Conservation (phyloP, 1,140 invertebrate genomes). For the Chironomus tepperi region DNA sequence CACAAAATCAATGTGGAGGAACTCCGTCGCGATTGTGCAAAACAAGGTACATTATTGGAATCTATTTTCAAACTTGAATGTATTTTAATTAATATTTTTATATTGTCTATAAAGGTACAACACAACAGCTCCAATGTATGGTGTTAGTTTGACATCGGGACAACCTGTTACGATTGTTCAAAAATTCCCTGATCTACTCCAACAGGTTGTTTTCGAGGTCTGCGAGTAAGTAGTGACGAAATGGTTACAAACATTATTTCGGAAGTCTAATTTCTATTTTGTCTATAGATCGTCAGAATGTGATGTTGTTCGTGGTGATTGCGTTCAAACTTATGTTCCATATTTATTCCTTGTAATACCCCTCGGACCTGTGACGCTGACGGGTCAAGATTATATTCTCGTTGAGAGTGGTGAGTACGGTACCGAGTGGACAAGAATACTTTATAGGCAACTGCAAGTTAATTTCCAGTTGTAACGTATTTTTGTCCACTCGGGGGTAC, state of each 20-base stretch:
- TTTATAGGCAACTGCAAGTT: not conserved
- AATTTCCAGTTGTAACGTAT: too few species aligned
- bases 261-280: conserved; percentile 26
- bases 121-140: conserved; percentile 75
- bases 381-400: conserved; percentile 84
- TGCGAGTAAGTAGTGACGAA: conserved; percentile 53
- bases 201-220: conserved; percentile 88
- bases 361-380: conserved; percentile 78
- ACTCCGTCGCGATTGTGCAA: conserved; percentile 70
- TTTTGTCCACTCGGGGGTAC: too few species aligned
- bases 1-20: conserved; percentile 42
- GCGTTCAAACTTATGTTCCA: conserved; percentile 85
- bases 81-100: not conserved
- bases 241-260: conserved; percentile 13
- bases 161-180: conserved; percentile 89
- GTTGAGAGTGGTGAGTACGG: conserved; percentile 54
- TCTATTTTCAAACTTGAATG: not conserved
- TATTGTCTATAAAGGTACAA: not conserved
- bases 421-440: not conserved
- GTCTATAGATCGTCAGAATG: conserved; percentile 71
- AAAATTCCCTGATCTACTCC: conserved; percentile 87
- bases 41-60: conserved; percentile 52
- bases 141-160: conserved; percentile 81
- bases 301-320: conserved; percentile 77
- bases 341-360: conserved; percentile 86